Evolutionary conservation across 2,888 invertebrate species (phyloP), one percentile per base, ranked within the genome.

Genomic region (Platerodrilus igneus): DNA sequence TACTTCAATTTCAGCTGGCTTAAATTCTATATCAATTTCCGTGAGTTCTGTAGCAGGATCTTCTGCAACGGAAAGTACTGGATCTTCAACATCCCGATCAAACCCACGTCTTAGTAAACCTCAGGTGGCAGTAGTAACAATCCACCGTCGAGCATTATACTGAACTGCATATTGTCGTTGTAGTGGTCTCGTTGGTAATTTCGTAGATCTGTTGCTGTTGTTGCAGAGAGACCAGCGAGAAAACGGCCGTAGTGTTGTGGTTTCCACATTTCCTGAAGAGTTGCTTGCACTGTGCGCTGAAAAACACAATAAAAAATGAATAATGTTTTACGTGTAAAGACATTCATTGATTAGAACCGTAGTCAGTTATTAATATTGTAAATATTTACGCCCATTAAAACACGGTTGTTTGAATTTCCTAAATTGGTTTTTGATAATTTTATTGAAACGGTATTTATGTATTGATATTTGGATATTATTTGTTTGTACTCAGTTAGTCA

Each of bases 281-380:
- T 67, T 67, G 56, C 65, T 67, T 37, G 60, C 57, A 51, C 64
- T 66, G 57, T 64, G 63, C 55, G 62, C 66, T 64, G 59, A n/a
- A n/a, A n/a, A n/a, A n/a, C n/a, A n/a, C n/a, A n/a, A n/a, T n/a
- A n/a, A n/a, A n/a, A n/a, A n/a, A n/a, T n/a, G n/a, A n/a, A n/a
- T n/a, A n/a, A n/a, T n/a, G n/a, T n/a, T n/a, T n/a, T n/a, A n/a
- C n/a, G n/a, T n/a, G n/a, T n/a, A n/a, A 11, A 22, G 9, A 23
- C 23, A 8, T 23, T 10, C 23, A 23, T n/a, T 4, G 5, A 22
- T 22, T 22, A 22, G n/a, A n/a, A n/a, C n/a, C n/a, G n/a, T n/a
- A n/a, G n/a, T n/a, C n/a, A n/a, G n/a, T n/a, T n/a, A n/a, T n/a
- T n/a, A n/a, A n/a, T n/a, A n/a, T n/a, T n/a, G n/a, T n/a, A n/a